phyloP scores from a whole-genome alignment of 2,888 invertebrate genomes.

The Ennomos erosarius region DNA sequence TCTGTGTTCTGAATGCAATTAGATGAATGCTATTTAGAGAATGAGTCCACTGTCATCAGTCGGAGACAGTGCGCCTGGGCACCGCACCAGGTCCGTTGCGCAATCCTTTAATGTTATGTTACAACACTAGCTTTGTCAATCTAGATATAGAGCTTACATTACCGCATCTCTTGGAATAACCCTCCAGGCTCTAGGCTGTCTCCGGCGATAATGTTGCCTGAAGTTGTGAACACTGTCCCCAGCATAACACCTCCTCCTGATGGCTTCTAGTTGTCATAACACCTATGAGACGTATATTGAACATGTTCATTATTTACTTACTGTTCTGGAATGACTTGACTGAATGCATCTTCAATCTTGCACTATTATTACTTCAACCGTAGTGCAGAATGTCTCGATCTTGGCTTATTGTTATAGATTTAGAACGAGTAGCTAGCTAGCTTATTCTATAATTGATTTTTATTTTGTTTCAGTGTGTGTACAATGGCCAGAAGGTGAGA shows the following conservation, averaged over 20 bases:
- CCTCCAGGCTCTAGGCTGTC: constrained; percentile 63
- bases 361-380: constrained; percentile 70
- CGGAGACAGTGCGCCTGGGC: constrained; percentile 66
- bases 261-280: constrained; percentile 25
- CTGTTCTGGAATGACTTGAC: constrained; percentile 68
- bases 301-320: constrained; percentile 22
- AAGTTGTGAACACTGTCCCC: constrained; percentile 39
- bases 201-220: constrained; percentile 68
- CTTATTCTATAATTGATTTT: constrained; percentile 39
- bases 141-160: constrained; percentile 24
- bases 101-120: constrained; percentile 16
- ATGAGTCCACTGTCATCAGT: constrained; percentile 69
- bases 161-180: constrained; percentile 6
- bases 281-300: constrained; percentile 22
- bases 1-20: constrained; percentile 81
- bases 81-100: constrained; percentile 34
- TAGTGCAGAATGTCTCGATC: constrained; percentile 78
- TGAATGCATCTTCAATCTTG: constrained; percentile 72
- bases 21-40: constrained; percentile 82
- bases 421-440: constrained; percentile 38
- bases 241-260: constrained; percentile 22
- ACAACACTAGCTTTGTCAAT: constrained; percentile 22
- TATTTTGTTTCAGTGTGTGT: constrained; percentile 93
- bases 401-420: constrained; percentile 67
- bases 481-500: constrained; percentile 95